Evolutionary conservation across 2,888 invertebrate species (phyloP), one percentile per base, ranked within the genome.

Genomic region (Ethmia dodecea): DNA sequence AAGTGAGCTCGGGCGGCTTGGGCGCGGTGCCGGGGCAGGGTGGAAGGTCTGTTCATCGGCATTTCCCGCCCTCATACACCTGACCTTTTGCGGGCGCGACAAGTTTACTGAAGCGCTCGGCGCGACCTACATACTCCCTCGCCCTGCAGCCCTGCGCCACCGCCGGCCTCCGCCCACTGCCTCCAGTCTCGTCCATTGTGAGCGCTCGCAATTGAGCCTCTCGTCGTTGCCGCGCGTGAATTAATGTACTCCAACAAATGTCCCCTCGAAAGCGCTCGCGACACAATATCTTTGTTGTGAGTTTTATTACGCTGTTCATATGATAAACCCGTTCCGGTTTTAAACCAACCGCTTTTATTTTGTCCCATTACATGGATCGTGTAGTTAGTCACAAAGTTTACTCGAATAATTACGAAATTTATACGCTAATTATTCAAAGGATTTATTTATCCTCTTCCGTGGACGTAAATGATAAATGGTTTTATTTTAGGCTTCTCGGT

Each of bases 31-130:
- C 53, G 54, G 58, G 48, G 60, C 49, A 54, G 60, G 60, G 61
- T 60, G 60, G 63, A 60, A 68, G 57, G 63, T 60, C 67, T 63
- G 67, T 69, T 73, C 73, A 70, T 72, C 69, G 77, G 64, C 70
- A 70, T 75, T 81, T 79, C 76, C 76, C 76, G 79, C 71, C 79
- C 78, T 76, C 75, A 79, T 78, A 80, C 80, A 81, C 81, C 80
- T 86, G 84, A 83, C 83, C 84, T 86, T 84, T 83, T 60, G 65
- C 67, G 70, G 58, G 72, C 68, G 74, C 26, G 77, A 79, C 81
- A 69, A 80, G 80, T 77, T 83, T 75, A 77, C 69, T 70, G 79
- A 79, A 75, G 77, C 79, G 75, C 69, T 71, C 65, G 68, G 54
- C 58, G 63, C 78, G 84, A 84, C 84, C 84, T 86, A 84, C 59